Conservation (phyloP, 2,113 vertebrate genomes). For the Nerophis ophidion region DNA sequence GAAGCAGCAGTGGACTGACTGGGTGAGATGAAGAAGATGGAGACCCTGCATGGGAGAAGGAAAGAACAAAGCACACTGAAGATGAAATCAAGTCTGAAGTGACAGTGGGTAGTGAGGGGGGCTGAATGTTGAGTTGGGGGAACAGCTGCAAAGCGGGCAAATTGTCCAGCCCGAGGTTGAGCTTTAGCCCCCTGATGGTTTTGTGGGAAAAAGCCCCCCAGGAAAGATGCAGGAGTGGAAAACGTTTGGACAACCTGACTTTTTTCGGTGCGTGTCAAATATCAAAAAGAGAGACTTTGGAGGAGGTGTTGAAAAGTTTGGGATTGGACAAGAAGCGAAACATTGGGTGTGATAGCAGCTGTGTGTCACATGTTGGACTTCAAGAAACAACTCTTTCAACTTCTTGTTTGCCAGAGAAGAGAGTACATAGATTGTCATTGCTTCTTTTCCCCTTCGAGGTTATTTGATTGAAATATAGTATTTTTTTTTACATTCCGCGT, state of each 20-base stretch:
- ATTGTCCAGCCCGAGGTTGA: constrained; percentile 8
- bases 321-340: background rate
- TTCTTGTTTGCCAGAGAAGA: background rate
- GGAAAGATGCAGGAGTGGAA: background rate
- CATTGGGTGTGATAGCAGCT: constrained; percentile 9
- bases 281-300: background rate
- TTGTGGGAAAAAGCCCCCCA: background rate
- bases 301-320: background rate
- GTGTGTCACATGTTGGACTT: background rate
- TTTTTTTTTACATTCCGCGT: background rate
- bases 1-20: background rate
- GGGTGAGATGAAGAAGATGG: too few species aligned
- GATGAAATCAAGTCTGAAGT: too few species aligned
- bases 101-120: background rate
- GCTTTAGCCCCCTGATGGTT: background rate
- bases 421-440: background rate
- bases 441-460: background rate
- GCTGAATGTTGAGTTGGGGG: constrained; percentile 14
- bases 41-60: too few species aligned
- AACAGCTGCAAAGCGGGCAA: constrained; percentile 53
- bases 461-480: background rate
- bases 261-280: background rate
- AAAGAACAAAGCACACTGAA: too few species aligned
- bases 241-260: background rate
- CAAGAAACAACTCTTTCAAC: background rate